phyloP scores from a whole-genome alignment of 2,888 invertebrate genomes.

The Yponomeuta sedellus region DNA sequence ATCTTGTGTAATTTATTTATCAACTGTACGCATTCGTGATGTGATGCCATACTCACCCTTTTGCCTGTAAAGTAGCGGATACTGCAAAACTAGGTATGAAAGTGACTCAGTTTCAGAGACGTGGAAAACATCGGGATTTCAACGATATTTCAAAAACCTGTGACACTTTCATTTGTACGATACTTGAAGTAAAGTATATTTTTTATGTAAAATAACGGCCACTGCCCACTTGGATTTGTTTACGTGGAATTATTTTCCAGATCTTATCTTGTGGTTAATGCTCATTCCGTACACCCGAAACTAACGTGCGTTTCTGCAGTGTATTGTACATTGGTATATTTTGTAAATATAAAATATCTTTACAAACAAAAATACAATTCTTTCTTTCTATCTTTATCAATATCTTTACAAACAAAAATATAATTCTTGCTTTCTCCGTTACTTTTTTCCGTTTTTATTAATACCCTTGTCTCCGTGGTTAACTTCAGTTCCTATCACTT shows the following conservation, averaged over 20 bases:
- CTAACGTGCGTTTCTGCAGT: slow-evolving; percentile 40
- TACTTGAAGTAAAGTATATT: not conserved
- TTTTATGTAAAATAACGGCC: not conserved
- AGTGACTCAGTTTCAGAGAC: too few species aligned
- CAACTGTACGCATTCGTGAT: slow-evolving; percentile 22
- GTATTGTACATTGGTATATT: slow-evolving; percentile 47
- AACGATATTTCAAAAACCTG: too few species aligned
- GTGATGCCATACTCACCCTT: slow-evolving; percentile 18
- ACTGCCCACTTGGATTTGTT: slow-evolving; percentile 2
- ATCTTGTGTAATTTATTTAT: slow-evolving; percentile 45
- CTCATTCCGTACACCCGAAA: slow-evolving; percentile 11
- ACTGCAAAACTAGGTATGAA: not conserved
- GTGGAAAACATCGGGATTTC: too few species aligned
- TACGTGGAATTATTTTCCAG: slow-evolving; percentile 5
- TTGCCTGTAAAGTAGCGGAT: not conserved
- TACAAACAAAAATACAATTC: slow-evolving; percentile 39
- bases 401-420: slow-evolving; percentile 46
- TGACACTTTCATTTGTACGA: too few species aligned
- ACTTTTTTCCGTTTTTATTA: too few species aligned
- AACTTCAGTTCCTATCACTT: too few species aligned
- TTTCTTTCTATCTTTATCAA: too few species aligned
- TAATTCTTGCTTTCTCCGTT: too few species aligned
- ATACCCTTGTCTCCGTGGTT: too few species aligned
- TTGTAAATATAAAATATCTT: slow-evolving; percentile 69
- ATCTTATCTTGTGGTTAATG: not conserved